phyloP scores from a whole-genome alignment of 1,140 invertebrate species.

The Eubasilissa regina region DNA sequence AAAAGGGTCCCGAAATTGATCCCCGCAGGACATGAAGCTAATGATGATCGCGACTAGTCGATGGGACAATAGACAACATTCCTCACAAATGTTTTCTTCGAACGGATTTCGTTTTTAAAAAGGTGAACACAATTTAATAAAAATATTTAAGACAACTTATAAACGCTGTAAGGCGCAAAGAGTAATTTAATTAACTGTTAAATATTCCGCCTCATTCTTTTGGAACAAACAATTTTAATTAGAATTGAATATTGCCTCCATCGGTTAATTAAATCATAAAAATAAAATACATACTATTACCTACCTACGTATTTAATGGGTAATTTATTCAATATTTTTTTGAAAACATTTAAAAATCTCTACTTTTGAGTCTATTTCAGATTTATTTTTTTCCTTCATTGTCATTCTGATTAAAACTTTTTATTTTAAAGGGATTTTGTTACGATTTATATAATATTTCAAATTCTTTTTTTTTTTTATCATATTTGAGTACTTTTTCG shows the following conservation, averaged over 20 bases:
- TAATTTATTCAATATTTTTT: too few species aligned
- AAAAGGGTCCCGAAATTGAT: constrained; percentile 44
- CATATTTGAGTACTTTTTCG: neutral
- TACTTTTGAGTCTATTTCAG: too few species aligned
- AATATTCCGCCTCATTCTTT: constrained; percentile 37
- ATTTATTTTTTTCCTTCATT: too few species aligned
- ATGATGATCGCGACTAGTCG: constrained; percentile 31
- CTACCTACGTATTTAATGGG: too few species aligned
- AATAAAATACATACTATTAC: constrained; percentile 1
- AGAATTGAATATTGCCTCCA: constrained; percentile 1
- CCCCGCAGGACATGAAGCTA: constrained; percentile 47
- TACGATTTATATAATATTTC: too few species aligned
- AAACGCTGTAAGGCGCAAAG: too few species aligned
- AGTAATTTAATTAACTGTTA: constrained; percentile 30
- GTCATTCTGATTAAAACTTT: too few species aligned
- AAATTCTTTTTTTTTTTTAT: too few species aligned
- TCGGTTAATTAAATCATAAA: neutral
- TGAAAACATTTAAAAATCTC: too few species aligned
- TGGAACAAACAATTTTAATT: too few species aligned
- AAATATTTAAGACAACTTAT: neutral
- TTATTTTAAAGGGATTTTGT: too few species aligned
- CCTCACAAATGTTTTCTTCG: constrained; percentile 16
- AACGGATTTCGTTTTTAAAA: constrained; percentile 11
- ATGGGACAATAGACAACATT: constrained; percentile 44
- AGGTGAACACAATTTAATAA: neutral